phyloP scores from a whole-genome alignment of 1,140 invertebrate genomes.

The Drosophila sucinea region DNA sequence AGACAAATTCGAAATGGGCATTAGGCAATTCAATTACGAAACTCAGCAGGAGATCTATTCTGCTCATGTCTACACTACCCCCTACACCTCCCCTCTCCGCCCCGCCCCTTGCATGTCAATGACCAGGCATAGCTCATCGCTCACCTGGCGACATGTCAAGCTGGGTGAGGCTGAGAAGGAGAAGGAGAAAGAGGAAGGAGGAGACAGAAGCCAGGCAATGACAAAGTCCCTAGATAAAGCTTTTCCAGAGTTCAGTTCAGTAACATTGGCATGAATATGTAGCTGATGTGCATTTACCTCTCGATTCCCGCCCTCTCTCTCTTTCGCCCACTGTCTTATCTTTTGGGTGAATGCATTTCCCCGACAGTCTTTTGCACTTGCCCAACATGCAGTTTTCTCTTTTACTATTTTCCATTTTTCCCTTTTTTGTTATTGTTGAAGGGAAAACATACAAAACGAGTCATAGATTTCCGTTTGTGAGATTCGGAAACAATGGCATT shows the following conservation, averaged over 20 bases:
- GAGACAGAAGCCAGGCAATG: constrained; percentile 28
- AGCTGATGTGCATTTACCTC: constrained; percentile 62
- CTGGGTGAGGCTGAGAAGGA: neutral
- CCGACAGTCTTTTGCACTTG: constrained; percentile 78
- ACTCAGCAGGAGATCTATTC: constrained; percentile 49
- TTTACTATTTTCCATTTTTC: constrained; percentile 16
- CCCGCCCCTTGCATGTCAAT: constrained; percentile 55
- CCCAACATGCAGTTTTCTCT: constrained; percentile 31
- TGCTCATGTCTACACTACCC: neutral
- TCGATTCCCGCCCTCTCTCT: constrained; percentile 14
- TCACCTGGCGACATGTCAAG: constrained; percentile 61
- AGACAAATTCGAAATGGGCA: constrained; percentile 48
- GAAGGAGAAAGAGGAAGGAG: neutral
- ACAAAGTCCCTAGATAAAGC: constrained; percentile 57
- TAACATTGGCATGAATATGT: constrained; percentile 58
- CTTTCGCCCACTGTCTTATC: neutral
- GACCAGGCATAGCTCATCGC: constrained; percentile 64
- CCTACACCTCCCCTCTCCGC: too few relatives aligned
- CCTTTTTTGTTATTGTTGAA: constrained; percentile 34
- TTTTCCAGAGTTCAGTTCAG: constrained; percentile 21
- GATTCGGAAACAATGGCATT: constrained; percentile 73
- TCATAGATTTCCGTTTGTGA: constrained; percentile 77
- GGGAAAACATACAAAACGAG: constrained; percentile 71
- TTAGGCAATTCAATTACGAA: constrained; percentile 72
- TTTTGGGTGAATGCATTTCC: constrained; percentile 22